These are phyloP conservation scores for Hemiscyllium ocellatum DNA, from an alignment of 2,113 vertebrate species.

Conservation along the genomic window DNA sequence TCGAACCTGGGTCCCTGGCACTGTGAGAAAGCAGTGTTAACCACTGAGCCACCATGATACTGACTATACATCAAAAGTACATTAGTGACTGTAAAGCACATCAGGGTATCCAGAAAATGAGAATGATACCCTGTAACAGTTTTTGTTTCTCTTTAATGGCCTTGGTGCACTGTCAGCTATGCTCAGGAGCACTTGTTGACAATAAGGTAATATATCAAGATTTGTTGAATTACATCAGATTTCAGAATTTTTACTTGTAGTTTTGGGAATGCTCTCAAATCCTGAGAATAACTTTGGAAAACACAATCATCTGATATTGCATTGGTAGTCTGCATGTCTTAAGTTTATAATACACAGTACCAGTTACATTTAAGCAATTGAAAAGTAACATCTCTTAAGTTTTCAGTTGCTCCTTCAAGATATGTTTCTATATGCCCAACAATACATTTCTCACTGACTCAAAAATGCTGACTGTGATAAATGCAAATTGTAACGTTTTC, in stretches of 20 bases:
- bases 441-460: neutral
- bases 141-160: neutral
- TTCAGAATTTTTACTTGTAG: neutral
- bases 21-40: too few relatives aligned
- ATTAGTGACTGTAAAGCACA: too few relatives aligned
- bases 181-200: neutral
- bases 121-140: too few relatives aligned
- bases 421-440: neutral
- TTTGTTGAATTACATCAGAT: neutral
- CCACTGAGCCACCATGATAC: too few relatives aligned
- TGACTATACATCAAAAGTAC: too few relatives aligned
- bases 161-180: neutral
- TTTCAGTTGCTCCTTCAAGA: neutral
- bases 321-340: neutral
- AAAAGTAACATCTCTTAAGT: neutral
- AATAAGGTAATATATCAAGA: neutral
- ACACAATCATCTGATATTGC: neutral
- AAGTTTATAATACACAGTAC: neutral
- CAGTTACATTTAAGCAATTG: neutral
- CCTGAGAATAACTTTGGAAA: too few relatives aligned
- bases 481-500: neutral
- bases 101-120: too few relatives aligned
- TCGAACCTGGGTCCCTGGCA: too few relatives aligned
- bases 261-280: neutral
- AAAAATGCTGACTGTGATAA: neutral